Evolutionary conservation across 2,888 invertebrate species (phyloP), one percentile per base, ranked within the genome.

Genomic region (Achlya flavicornis): DNA sequence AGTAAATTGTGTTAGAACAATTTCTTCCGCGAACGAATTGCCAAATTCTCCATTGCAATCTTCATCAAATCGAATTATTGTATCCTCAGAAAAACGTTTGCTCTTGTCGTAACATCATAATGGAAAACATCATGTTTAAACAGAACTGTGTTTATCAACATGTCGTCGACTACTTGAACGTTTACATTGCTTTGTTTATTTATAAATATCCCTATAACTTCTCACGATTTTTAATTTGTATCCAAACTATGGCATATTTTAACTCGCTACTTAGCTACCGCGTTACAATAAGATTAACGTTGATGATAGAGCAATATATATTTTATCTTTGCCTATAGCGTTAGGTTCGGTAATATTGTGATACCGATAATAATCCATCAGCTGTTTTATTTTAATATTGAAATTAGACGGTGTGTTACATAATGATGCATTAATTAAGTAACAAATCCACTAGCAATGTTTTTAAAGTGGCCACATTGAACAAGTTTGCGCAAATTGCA

Each of bases 1-100:
- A 90, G 85, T 87, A 88, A 87, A 90, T 91, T 91, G 87, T 86
- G 89, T 89, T 91, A 88, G 87, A 90, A 87, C 83, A 85, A 88
- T 88, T 89, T 91, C 84, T 86, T 88, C 83, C 80, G 80, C 78
- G 72, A 79, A 81, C 77, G 77, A 76, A 77, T 84, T 84, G 83
- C 86, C 81, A 80, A 88, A 88, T 85, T 86, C 74, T 72, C 46
- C 46, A 67, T 75, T 73, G 67, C 61, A 68, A 64, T 70, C 63
- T 68, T 67, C 53, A 62, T 66, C 66, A 64, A 67, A 74, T 74
- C 71, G 68, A 67, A 64, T 72, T 71, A 74, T 72, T 72, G 72
- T 77, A 77, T 76, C 69, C 66, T 66, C 73, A 72, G 72, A 70
- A 70, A 70, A 71, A 70, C 73, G 33, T 61, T 62, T 46, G 63